These are phyloP conservation scores for Cordilura impudica DNA, from an alignment of 2,888 invertebrate species.

Conservation along the genomic window DNA sequence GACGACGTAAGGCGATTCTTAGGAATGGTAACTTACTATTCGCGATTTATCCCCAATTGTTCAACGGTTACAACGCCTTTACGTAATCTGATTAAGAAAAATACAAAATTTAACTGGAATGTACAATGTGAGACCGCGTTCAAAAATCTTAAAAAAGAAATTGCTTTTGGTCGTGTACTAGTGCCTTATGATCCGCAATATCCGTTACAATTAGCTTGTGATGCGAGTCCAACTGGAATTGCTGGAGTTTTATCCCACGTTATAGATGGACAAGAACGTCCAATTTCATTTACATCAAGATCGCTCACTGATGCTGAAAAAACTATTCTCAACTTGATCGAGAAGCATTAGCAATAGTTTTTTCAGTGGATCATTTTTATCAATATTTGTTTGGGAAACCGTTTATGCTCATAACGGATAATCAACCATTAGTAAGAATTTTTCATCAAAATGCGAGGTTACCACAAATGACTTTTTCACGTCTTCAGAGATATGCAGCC, in stretches of 20 bases:
- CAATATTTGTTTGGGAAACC: constrained; percentile 17
- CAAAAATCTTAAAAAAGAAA: constrained; percentile 38
- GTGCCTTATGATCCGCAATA: constrained; percentile 48
- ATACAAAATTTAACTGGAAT: constrained; percentile 48
- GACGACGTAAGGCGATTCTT: constrained; percentile 52
- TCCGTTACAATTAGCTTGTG: constrained; percentile 38
- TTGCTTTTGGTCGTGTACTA: constrained; percentile 30
- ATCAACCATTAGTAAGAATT: constrained; percentile 45
- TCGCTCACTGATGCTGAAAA: constrained; percentile 41
- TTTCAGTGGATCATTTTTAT: too few relatives aligned
- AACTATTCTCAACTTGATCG: constrained; percentile 55
- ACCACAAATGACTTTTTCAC: constrained; percentile 51
- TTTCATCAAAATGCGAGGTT: constrained; percentile 57
- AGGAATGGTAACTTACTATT: constrained; percentile 56
- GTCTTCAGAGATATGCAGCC: constrained; percentile 48
- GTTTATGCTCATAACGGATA: constrained; percentile 49
- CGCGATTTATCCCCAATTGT: constrained; percentile 52
- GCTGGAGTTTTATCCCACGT: constrained; percentile 44
- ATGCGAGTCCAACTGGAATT: constrained; percentile 52
- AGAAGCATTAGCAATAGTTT: constrained; percentile 44
- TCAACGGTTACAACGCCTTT: constrained; percentile 51
- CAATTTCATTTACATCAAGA: constrained; percentile 42
- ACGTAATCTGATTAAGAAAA: constrained; percentile 38
- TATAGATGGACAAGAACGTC: constrained; percentile 25
- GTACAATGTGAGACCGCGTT: constrained; percentile 50